Base-by-base conservation (phyloP, 2,888 invertebrate species). In the Stenodera caucasica region DNA sequence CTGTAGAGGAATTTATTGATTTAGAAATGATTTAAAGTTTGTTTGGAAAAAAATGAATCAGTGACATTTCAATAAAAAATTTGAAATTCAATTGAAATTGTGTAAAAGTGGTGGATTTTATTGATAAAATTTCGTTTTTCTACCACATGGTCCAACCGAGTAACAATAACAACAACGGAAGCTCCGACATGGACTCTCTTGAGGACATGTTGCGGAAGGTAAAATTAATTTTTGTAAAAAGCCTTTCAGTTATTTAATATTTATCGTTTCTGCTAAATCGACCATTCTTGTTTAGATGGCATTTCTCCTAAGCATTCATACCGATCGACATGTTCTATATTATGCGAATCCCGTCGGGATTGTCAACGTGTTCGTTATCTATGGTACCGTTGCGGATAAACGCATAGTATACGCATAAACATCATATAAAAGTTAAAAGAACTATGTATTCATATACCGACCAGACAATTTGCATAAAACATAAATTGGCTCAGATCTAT, bases 181-280 rank as follows among this genome's bases (percentile, higher is more conserved):
- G 80, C 79, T 79, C 80, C 79, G 80, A 80, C 79, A 80, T 80
- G 79, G 80, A 80, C 79, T 80, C 80, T 58, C 72, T 80, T 58
- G 79, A 80, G 80, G 80, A 80, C 80, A 80, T 80, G 80, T 72
- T 80, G 71, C 78, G 80, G 79, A 80, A 80, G 80, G 80, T 80
- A 79, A 74, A 51, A 8, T 30, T 51, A 15, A 51, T 29, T 8
- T n/a, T n/a, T n/a, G n/a, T n/a, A n/a, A n/a, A n/a, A n/a, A n/a
- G n/a, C n/a, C n/a, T n/a, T n/a, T n/a, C n/a, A n/a, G n/a, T n/a
- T n/a, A n/a, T n/a, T n/a, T n/a, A n/a, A n/a, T n/a, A n/a, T n/a
- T n/a, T n/a, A n/a, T n/a, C n/a, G n/a, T n/a, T n/a, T n/a, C n/a
- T 65, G 59, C 61, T 63, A 70, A 60, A 64, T 68, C 67, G 69